Percentiles rank a stretch among this genome's conserved stretches.
Evolutionary conservation across 2,797 vertebrate species (phyloP).

Genomic region (Sciurus carolinensis): DNA sequence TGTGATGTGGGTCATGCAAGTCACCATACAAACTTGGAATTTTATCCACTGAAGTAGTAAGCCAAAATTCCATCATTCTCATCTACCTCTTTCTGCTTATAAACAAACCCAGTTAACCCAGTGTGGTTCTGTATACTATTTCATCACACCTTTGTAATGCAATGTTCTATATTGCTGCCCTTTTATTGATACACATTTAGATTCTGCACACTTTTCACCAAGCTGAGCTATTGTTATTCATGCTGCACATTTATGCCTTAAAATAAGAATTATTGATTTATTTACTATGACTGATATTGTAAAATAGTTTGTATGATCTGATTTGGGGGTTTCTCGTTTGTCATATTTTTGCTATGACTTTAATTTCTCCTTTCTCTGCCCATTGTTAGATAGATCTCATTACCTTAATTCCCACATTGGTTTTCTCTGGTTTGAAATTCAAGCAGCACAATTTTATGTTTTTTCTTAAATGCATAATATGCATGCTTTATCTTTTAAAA

Average conservation of each 20-base stretch:
- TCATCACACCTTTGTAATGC: background rate
- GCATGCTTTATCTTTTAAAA: background rate
- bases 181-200: background rate
- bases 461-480: background rate
- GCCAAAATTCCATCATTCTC: background rate
- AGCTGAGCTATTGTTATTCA: background rate
- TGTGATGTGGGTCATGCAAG: accelerated
- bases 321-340: background rate
- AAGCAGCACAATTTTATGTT: background rate
- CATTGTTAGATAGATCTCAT: no score
- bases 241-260: background rate
- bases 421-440: conserved; percentile 16
- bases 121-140: background rate
- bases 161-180: background rate
- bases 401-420: background rate
- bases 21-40: no score
- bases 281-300: background rate
- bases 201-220: background rate
- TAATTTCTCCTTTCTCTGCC: background rate
- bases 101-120: background rate
- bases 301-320: background rate
- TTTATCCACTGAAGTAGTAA: background rate
- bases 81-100: background rate
- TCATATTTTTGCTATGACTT: background rate
- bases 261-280: conserved; percentile 11